Evolutionary conservation across 2,797 vertebrate genomes (phyloP).

Genomic region (Phrynocephalus guinanensis): DNA sequence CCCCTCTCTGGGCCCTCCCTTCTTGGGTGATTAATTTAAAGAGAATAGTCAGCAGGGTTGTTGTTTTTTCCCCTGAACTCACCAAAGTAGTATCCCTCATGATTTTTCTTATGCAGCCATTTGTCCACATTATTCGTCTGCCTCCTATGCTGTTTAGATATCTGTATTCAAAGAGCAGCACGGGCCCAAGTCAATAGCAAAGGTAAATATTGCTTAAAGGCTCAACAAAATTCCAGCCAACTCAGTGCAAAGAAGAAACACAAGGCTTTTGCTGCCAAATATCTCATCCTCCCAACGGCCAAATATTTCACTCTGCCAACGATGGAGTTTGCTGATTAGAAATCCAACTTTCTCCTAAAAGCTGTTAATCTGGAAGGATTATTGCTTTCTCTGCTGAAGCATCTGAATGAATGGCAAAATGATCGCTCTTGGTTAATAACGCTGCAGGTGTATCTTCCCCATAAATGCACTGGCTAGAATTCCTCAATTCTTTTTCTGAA

Average conservation of each 20-base stretch:
- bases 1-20: not conserved
- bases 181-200: not conserved
- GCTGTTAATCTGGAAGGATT: not conserved
- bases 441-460: not conserved
- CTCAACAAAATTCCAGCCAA: not conserved
- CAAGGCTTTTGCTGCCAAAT: not conserved
- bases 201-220: conserved; percentile 3
- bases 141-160: not conserved
- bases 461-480: conserved; percentile 1
- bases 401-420: not conserved
- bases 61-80: not conserved
- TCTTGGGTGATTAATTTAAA: not conserved
- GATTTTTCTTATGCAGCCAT: not conserved
- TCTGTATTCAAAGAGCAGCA: not conserved
- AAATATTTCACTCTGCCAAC: not conserved
- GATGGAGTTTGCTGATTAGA: not conserved
- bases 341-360: not conserved
- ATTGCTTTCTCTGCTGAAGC: not conserved
- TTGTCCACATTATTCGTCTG: conserved; percentile 29
- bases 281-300: not conserved
- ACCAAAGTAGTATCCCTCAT: not conserved
- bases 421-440: not conserved
- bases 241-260: not conserved
- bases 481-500: conserved; percentile 27
- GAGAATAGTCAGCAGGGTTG: not conserved